Conservation (phyloP, 64 coral and sea anemone species). For the Anthopleura sola region DNA sequence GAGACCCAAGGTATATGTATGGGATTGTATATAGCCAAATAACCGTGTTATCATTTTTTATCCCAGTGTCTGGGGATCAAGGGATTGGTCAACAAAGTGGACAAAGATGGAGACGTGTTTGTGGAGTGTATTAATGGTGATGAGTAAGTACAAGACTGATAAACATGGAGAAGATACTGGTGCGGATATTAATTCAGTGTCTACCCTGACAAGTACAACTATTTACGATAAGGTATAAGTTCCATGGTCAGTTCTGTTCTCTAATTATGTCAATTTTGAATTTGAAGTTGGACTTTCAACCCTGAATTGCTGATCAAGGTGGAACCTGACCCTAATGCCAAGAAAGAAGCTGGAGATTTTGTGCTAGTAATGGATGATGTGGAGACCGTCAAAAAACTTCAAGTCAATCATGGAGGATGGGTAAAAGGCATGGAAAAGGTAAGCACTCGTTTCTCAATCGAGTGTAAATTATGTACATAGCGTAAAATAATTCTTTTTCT, state of each 20-base stretch:
- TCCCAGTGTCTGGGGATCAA: neutral
- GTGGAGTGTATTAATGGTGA: constrained; percentile 7
- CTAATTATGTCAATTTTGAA: neutral
- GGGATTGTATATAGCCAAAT: neutral
- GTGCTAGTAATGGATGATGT: constrained; percentile 4
- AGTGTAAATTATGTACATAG: neutral
- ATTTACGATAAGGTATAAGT: no score
- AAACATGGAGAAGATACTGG: no score
- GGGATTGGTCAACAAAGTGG: neutral
- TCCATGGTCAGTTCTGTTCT: no score
- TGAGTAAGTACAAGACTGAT: neutral
- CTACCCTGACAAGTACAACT: no score
- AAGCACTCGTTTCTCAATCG: neutral
- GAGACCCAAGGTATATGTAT: no score
- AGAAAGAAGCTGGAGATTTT: constrained; percentile 1
- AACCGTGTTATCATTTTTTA: neutral
- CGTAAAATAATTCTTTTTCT: neutral
- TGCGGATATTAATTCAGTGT: no score
- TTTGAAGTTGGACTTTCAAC: neutral
- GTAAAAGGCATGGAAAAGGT: neutral
- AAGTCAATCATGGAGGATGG: constrained; percentile 7
- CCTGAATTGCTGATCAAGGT: neutral
- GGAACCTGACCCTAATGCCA: neutral
- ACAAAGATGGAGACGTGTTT: constrained; percentile 12
- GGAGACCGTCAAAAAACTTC: neutral